Evolutionary conservation across 23 tunicate species (phyloP), one percentile per base, ranked within the genome.

Genomic region (Aplidium turbinatum): DNA sequence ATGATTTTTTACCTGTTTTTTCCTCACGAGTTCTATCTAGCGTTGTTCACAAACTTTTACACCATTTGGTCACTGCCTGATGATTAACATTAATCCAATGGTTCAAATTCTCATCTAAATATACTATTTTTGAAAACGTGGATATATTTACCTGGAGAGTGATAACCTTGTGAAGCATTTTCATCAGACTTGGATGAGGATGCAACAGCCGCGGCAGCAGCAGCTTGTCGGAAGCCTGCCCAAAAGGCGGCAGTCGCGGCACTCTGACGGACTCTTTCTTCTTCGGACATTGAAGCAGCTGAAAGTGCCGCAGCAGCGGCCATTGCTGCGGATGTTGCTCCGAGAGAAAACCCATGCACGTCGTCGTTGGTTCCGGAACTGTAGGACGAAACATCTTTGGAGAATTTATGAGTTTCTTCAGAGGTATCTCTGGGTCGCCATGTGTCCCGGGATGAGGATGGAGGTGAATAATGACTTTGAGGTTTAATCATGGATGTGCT

Each of bases 171-270:
- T 11, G 48, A 60, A 25, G 38, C 47, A 9, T 51, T 47, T 32
- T 57, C 68, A 33, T 70, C 35, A 19, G 80, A 23, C 32, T 38
- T 75, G 46, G 78, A 86, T 22, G 79, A 63, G 22, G 83, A 38
- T 3, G 91, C 91, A 30, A 36, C 82, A 20, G 71, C 81, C 33
- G 91, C 83, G 0, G 77, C 80, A 28, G 68, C 87, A 4, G 87
- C 87, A 16, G 87, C 96, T 33, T 88, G 96, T 7, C 85, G 87
- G 34, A 88, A 75, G 3, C 85, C 96, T n/a, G 85, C 96, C 96
- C 83, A 88, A 40, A 88, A 80, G 11, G 87, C 87, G 0, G 78
- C 87, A 2, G 96, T 84, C 1, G 87, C 83, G n/a, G 80, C 83
- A 1, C 75, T 79, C 1, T 35, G 60, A 6, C 79, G 47, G 2